These are phyloP conservation scores for Illadopsis cleaveri DNA, from an alignment of 2,113 vertebrate genomes.

Conservation along the genomic window DNA sequence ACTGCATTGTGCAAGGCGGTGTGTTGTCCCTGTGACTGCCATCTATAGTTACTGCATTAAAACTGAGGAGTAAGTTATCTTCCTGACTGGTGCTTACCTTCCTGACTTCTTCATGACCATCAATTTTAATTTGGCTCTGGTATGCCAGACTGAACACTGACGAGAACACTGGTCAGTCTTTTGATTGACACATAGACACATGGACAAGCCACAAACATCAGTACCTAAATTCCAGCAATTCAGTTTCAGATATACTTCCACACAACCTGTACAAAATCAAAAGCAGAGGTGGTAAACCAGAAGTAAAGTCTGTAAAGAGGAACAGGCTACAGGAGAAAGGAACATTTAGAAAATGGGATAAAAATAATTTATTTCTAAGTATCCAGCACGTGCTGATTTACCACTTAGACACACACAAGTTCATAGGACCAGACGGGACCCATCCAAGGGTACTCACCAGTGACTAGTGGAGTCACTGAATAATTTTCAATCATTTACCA, in stretches of 20 bases:
- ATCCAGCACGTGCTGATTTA: background rate
- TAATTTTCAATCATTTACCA: background rate
- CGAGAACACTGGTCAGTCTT: background rate
- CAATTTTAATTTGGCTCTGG: background rate
- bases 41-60: background rate
- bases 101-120: background rate
- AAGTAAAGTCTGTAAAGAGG: background rate
- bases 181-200: background rate
- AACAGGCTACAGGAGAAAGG: background rate
- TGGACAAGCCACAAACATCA: background rate
- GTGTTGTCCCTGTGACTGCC: background rate
- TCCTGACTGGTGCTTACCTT: background rate
- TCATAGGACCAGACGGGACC: background rate
- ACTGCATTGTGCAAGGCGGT: background rate
- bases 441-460: background rate
- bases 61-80: background rate
- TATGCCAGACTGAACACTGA: background rate
- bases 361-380: background rate
- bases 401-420: background rate
- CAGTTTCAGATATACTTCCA: background rate
- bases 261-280: background rate
- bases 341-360: background rate
- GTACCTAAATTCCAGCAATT: background rate
- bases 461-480: background rate
- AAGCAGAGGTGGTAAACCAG: background rate